Percentiles rank a stretch among this genome's conserved stretches.
Conservation (phyloP, 2,113 vertebrate species). For the Stegostoma tigrinum region DNA sequence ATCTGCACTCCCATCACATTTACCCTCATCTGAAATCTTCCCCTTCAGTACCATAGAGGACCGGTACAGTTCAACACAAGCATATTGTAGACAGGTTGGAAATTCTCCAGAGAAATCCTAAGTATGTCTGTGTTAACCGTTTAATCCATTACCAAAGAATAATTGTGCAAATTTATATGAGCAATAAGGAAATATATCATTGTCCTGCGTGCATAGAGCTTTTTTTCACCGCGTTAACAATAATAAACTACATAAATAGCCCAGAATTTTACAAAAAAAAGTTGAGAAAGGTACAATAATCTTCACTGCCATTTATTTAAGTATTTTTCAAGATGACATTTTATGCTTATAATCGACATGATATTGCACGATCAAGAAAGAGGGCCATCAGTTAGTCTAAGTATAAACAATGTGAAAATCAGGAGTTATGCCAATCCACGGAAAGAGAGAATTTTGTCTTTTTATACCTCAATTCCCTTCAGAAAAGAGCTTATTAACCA, state of each 20-base stretch:
- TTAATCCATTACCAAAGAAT: background rate
- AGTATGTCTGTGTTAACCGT: background rate
- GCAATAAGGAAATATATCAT: background rate
- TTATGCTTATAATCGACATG: background rate
- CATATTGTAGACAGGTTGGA: background rate
- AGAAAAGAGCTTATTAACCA: background rate
- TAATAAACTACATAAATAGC: background rate
- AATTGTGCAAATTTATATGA: background rate
- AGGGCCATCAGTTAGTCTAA: background rate
- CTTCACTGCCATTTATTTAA: background rate
- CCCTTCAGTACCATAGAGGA: background rate
- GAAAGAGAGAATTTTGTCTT: slow-evolving; percentile 23
- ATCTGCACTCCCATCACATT: slow-evolving; percentile 12
- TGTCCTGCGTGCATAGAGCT: background rate
- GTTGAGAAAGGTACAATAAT: background rate
- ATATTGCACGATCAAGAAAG: background rate
- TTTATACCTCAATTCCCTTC: slow-evolving; percentile 11
- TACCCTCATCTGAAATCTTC: background rate
- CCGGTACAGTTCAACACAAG: background rate
- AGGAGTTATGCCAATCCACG: background rate
- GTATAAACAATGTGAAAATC: background rate
- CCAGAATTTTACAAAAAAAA: slow-evolving; percentile 5
- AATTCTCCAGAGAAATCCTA: slow-evolving; percentile 18
- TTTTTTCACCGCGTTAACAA: background rate
- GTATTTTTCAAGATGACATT: background rate